Evolutionary conservation across 2,113 vertebrate genomes (phyloP).

Genomic region (Clinocottus analis): DNA sequence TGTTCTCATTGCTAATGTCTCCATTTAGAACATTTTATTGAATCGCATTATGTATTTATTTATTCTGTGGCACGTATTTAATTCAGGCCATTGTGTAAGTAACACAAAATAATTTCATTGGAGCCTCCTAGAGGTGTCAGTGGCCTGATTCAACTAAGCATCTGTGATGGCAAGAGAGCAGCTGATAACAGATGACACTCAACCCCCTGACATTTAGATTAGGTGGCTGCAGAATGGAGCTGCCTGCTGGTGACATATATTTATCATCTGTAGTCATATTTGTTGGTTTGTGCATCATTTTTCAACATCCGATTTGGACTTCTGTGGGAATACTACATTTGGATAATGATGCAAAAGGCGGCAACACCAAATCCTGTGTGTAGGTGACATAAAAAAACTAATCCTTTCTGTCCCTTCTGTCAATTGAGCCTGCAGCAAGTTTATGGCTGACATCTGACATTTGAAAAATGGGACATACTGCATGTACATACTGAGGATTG

Average conservation of each 20-base stretch:
- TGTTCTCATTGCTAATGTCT: conserved; percentile 9
- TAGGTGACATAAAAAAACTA: background rate
- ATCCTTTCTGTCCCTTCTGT: background rate
- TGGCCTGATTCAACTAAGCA: conserved; percentile 36
- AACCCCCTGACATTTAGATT: conserved; percentile 44
- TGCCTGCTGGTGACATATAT: conserved; percentile 19
- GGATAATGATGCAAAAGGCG: conserved; percentile 15
- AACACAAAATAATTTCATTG: conserved; percentile 38
- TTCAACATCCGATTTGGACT: background rate
- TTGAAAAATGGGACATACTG: conserved; percentile 16
- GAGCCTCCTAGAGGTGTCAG: conserved; percentile 43
- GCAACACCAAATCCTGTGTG: background rate
- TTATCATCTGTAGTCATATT: conserved; percentile 19
- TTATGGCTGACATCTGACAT: conserved; percentile 21
- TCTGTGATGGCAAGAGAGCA: conserved; percentile 29
- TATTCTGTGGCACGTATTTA: conserved; percentile 48
- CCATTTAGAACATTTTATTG: conserved; percentile 32
- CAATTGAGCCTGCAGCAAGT: conserved; percentile 13
- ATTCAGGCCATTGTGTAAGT: conserved; percentile 40
- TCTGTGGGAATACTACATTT: background rate
- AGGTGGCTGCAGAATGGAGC: conserved; percentile 13
- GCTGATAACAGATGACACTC: conserved; percentile 38
- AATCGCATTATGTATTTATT: conserved; percentile 39
- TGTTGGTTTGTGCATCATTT: conserved; percentile 17
- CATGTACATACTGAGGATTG: background rate